phyloP scores from a whole-genome alignment of 2,797 vertebrate species.

The Anabacerthia variegaticeps region DNA sequence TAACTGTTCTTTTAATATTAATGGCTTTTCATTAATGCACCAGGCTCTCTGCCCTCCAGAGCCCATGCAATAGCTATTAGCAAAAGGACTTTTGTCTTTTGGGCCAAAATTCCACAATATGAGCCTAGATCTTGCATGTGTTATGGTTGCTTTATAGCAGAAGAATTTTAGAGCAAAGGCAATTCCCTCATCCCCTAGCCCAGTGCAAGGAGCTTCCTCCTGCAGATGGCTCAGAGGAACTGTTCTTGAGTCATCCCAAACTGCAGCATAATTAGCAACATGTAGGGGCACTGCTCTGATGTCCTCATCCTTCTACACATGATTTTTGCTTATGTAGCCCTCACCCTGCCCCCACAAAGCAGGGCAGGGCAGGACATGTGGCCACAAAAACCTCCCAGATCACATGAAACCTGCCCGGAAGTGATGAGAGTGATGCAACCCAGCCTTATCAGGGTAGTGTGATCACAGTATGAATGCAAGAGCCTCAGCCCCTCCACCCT shows the following conservation, averaged over 20 bases:
- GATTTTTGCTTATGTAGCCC: accelerated
- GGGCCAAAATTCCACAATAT: neutral
- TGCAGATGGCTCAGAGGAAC: neutral
- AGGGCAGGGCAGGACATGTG: neutral
- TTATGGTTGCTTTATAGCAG: neutral
- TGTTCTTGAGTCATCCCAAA: neutral
- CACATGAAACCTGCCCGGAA: neutral
- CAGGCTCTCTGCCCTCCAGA: neutral
- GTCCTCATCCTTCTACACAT: neutral
- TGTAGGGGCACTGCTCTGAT: accelerated
- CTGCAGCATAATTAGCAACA: neutral
- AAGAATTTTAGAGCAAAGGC: neutral
- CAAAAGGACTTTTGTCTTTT: neutral
- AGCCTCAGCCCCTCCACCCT: neutral
- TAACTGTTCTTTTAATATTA: constrained; percentile 47
- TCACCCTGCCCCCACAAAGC: neutral
- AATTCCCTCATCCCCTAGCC: neutral
- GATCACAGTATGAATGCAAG: neutral
- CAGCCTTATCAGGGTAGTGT: neutral
- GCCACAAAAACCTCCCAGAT: neutral
- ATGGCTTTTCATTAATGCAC: neutral
- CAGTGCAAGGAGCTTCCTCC: neutral
- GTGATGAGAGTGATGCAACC: neutral
- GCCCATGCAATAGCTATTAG: neutral
- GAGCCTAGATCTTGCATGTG: neutral